Evolutionary conservation across 2,888 invertebrate species (phyloP), one percentile per base, ranked within the genome.

Genomic region (Diploptera punctata): DNA sequence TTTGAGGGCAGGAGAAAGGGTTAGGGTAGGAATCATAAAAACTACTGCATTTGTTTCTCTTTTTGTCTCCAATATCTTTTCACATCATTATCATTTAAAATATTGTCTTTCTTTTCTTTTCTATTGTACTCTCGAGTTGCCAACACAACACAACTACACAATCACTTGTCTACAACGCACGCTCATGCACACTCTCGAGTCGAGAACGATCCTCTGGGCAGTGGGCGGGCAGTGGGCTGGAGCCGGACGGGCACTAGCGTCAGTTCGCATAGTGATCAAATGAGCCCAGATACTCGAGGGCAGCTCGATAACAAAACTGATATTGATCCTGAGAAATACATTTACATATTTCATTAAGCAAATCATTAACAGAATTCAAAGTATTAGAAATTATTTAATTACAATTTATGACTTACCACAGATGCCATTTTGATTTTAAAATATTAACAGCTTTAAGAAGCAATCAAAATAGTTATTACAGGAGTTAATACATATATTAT

Each of bases 291-390:
- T 99, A 99, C 83, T 99, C 99, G 83, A 99, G 88, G 79, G 98
- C 98, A 75, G 99, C 98, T 79, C 97, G 93, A 86, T 99, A 99
- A 86, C 99, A 98, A 87, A 99, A 99, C 85, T 99, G 97, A 86
- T 99, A 99, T 86, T 99, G 99, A 87, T 99, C 98, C 95, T 96
- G 85, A 33, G 84, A 82, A 78, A 78, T 76, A 78, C 16, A n/a
- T n/a, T n/a, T n/a, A 43, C 54, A 69, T 16, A 13, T 16, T 16
- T 43, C 26, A 24, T n/a, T 68, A n/a, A n/a, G n/a, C n/a, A n/a
- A n/a, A n/a, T n/a, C n/a, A n/a, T n/a, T n/a, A n/a, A n/a, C n/a
- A n/a, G n/a, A n/a, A n/a, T n/a, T n/a, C n/a, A n/a, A n/a, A n/a
- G n/a, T n/a, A n/a, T n/a, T n/a, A n/a, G n/a, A n/a, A n/a, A n/a